Evolutionary conservation across 2,797 vertebrate species (phyloP).

Genomic region (Erethizon dorsatum): DNA sequence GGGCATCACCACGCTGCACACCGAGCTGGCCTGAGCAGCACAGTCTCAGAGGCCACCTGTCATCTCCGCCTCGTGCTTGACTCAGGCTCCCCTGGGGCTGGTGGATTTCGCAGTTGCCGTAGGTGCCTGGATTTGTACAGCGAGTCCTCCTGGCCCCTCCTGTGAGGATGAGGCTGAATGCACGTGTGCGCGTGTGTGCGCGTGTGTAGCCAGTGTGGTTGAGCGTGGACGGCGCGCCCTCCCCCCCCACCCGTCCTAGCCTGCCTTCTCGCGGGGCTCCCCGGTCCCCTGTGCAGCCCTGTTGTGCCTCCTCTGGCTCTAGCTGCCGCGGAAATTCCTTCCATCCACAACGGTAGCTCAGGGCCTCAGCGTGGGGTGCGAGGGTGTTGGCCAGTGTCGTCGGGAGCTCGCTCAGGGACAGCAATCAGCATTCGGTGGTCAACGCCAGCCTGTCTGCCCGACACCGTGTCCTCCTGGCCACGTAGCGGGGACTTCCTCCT

Average conservation of each 20-base stretch:
- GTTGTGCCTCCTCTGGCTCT: background rate
- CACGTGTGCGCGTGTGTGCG: background rate
- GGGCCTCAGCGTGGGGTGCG: too few relatives aligned
- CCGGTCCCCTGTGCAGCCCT: background rate
- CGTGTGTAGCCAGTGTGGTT: background rate
- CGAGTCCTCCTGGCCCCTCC: background rate
- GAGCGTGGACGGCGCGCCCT: background rate
- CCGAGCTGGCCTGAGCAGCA: background rate
- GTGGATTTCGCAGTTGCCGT: background rate
- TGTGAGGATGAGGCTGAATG: background rate
- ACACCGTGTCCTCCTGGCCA: background rate
- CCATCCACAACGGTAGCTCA: background rate
- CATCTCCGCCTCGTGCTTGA: background rate
- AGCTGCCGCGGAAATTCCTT: background rate
- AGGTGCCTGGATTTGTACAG: background rate
- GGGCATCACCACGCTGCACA: too few relatives aligned
- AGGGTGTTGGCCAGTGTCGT: background rate
- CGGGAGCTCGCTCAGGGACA: background rate
- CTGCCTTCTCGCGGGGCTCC: rapidly evolving
- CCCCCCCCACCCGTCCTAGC: background rate
- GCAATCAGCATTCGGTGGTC: background rate
- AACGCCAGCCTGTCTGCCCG: background rate
- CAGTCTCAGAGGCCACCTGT: background rate
- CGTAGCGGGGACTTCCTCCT: background rate
- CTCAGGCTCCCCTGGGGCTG: background rate